These are phyloP conservation scores for Dicranocentrus wangi DNA, from an alignment of 2,888 invertebrate species.

Conservation along the genomic window DNA sequence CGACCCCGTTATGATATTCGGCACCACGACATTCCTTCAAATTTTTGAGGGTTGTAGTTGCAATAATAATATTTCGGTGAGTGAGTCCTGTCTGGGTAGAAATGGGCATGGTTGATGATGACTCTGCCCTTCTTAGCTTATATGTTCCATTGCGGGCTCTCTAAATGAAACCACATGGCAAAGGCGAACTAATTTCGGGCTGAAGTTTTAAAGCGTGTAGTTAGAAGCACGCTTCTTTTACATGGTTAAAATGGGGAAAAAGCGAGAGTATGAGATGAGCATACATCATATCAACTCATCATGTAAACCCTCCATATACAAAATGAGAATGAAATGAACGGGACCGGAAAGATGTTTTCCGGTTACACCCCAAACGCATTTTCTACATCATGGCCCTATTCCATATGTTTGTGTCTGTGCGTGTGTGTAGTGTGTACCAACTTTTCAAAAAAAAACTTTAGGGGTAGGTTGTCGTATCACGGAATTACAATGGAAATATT, in stretches of 20 bases:
- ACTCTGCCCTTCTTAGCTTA: not conserved
- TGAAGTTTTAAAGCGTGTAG: conserved; percentile 35
- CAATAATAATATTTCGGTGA: conserved; percentile 45
- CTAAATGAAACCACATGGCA: conserved; percentile 58
- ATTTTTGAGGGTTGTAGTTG: conserved; percentile 24
- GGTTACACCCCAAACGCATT: conserved; percentile 55
- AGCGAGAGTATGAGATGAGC: conserved; percentile 10
- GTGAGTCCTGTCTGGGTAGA: conserved; percentile 26
- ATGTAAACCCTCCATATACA: conserved; percentile 22
- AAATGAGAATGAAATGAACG: conserved; percentile 57
- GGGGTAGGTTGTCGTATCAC: conserved; percentile 2
- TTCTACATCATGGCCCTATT: conserved; percentile 28
- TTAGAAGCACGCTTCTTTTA: conserved; percentile 3
- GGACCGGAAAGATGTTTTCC: conserved; percentile 63
- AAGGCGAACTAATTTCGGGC: conserved; percentile 2
- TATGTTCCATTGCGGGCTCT: not conserved
- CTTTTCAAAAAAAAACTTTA: conserved; percentile 11
- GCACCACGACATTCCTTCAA: conserved; percentile 11
- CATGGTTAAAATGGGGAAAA: not conserved
- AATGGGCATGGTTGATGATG: conserved; percentile 21
- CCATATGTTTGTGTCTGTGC: not conserved
- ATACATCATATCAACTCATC: conserved; percentile 13
- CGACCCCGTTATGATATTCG: conserved; percentile 11
- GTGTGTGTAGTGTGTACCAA: not conserved
- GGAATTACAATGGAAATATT: conserved; percentile 34